A percentile compares a stretch with the other conserved stretches of the same genome.
phyloP scores from a whole-genome alignment of 2,888 invertebrate species.

The Epinotia nisella region DNA sequence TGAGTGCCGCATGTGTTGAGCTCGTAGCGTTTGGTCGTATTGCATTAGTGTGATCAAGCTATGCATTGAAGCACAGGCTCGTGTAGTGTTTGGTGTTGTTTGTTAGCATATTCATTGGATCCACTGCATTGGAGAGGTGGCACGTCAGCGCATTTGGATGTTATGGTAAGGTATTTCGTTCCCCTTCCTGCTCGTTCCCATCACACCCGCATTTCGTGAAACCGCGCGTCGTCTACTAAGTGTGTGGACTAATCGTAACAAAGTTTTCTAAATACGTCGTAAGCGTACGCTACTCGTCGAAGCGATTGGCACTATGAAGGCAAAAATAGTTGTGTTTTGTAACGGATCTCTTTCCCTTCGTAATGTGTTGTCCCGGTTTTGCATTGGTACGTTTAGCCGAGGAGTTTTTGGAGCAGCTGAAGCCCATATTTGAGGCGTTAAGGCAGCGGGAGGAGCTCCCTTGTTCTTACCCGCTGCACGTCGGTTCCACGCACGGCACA shows the following conservation, averaged over 20 bases:
- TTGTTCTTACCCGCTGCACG: constrained; percentile 95
- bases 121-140: constrained; percentile 84
- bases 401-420: constrained; percentile 97
- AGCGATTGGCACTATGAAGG: constrained; percentile 83
- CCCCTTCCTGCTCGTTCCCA: constrained; percentile 76
- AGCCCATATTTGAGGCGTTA: constrained; percentile 97
- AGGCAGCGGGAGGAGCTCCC: constrained; percentile 96
- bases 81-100: constrained; percentile 83
- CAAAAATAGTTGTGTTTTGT: constrained; percentile 60
- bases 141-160: constrained; percentile 80
- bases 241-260: constrained; percentile 77
- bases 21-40: constrained; percentile 82
- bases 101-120: constrained; percentile 76
- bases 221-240: constrained; percentile 70
- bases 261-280: constrained; percentile 61
- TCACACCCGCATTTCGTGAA: constrained; percentile 69
- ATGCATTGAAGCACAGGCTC: constrained; percentile 80
- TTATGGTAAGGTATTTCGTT: constrained; percentile 81
- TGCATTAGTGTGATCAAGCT: constrained; percentile 82
- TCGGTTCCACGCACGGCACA: constrained; percentile 88
- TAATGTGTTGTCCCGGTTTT: constrained; percentile 79
- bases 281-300: constrained; percentile 68
- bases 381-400: constrained; percentile 89
- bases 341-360: constrained; percentile 64
- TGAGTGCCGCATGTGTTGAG: constrained; percentile 82